Base-by-base conservation (phyloP, 2,113 vertebrate genomes). In the Panthera tigris region DNA sequence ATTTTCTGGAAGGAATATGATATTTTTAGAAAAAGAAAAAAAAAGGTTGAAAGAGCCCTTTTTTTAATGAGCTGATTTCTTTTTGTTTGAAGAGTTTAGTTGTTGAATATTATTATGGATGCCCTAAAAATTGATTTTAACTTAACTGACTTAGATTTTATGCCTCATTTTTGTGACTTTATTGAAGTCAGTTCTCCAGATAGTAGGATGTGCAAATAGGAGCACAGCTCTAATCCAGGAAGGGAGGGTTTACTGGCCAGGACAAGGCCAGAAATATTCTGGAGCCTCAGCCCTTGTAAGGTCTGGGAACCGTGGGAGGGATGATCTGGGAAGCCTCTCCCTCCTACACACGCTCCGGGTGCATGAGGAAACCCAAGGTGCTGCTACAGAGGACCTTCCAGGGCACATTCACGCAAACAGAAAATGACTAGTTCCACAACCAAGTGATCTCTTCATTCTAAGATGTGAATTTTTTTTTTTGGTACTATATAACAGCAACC, bases 331-430 rank as follows among this genome's bases (percentile, higher is more conserved):
- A 10, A 48, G 4, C 1, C 23, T n/a, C 8, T 39, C 31, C 31
- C 36, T 61, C 50, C 50, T 19, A 6, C 11, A 12, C 15, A 25
- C 5, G 1, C 5, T 45, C 31, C 3, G 19, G 39, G 50, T 5
- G 27, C 13, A 7, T 0, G 18, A 45, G 33, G 12, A 13, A 23
- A 73, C 19, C 63, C 19, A 2, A 0, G 0, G 4, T 13, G 27
- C 9, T 76, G 14, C 18, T 39, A 19, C 19, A 48, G 19, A 39
- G 14, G 41, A 10, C 74, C 16, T 87, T 7, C 18, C 4, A 50
- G 48, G 82, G 3, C 27, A 86, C 57, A 57, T 14, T 25, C 39
- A 45, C 4, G 8, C 3, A 9, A 55, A 61, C 15, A 31, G 63
- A 33, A 95, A 91, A 33, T 0, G 0, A 10, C 2, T n/a, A 27